These are phyloP conservation scores for Cinara cedri DNA, from an alignment of 2,888 invertebrate genomes.

Conservation along the genomic window DNA sequence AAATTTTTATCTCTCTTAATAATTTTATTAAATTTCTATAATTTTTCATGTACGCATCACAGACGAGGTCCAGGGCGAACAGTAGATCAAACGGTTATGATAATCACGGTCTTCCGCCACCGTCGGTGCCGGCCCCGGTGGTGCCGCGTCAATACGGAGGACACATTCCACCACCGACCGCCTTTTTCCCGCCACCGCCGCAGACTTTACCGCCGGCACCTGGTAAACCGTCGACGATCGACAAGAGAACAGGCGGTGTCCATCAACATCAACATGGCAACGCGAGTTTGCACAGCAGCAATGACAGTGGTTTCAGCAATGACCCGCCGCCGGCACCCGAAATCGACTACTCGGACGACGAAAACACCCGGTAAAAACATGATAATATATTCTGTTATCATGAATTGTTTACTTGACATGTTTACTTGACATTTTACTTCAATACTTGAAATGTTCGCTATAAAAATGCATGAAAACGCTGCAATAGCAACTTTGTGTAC, in stretches of 20 bases:
- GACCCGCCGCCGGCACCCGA: conserved; percentile 85
- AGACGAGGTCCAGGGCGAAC: conserved; percentile 27
- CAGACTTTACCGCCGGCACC: conserved; percentile 56
- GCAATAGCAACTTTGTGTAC: too few relatives aligned
- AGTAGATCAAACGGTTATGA: conserved; percentile 57
- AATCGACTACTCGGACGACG: conserved; percentile 89
- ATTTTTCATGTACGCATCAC: neutral
- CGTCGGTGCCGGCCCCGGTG: conserved; percentile 60
- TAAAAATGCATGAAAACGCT: too few relatives aligned
- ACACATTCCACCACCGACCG: conserved; percentile 34
- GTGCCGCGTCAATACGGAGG: conserved; percentile 60
- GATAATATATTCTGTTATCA: too few relatives aligned
- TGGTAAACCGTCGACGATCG: conserved; percentile 53
- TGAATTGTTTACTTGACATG: too few relatives aligned
- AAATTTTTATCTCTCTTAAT: too few relatives aligned
- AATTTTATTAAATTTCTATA: neutral
- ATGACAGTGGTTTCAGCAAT: conserved; percentile 90
- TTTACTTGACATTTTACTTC: too few relatives aligned
- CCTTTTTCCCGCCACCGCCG: conserved; percentile 43
- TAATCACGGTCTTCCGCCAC: conserved; percentile 58
- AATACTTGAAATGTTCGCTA: too few relatives aligned
- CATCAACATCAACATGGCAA: conserved; percentile 61
- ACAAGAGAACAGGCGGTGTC: conserved; percentile 40
- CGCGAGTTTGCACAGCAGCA: conserved; percentile 83
- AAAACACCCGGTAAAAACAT: conserved; percentile 71